Base-by-base conservation (phyloP, 1,140 invertebrate species). In the Physella acuta region DNA sequence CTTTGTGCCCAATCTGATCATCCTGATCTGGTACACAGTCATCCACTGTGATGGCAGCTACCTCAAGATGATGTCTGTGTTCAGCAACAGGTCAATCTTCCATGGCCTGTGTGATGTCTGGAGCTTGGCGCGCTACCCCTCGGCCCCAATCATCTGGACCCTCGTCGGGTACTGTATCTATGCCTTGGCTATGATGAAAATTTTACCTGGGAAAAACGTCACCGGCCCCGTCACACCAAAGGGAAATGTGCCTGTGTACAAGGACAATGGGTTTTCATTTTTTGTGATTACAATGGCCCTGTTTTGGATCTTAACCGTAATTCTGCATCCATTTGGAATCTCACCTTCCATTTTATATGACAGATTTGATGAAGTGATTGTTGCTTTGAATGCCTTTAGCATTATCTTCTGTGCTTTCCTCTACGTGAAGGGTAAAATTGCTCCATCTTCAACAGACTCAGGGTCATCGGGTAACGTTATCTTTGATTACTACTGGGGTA, bases 401-500 rank as follows among this genome's bases (percentile, higher is more conserved):
- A 73, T 88, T 0, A 8, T 84, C 3, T 82, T 89, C 44, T 89
- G 88, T 73, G 31, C 83, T 0, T 82, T 82, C 33, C 75, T 88
- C 2, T 84, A 85, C 68, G 28, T 86, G 1, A 85, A 85, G 71
- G 87, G 87, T 16, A 77, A 82, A 36, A 67, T 77, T 30, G 71
- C 74, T 11, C 86, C 85, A n/a, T 80, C 80, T 16, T 65, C 78
- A 11, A 55, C 79, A 20, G 82, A 84, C 69, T 74, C 70, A 68
- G 79, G 82, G 11, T 70, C 76, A 31, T 76, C 80, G 53, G 77
- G 87, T 76, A 85, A 85, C 26, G 49, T 87, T 4, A 63, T 87
- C 11, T 88, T 88, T 76, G 86, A 89, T 70, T 89, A 88, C 76
- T 89, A 88, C 78, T 85, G 88, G 73, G 89, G 89, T 1, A 87